Evolutionary conservation across 2,113 vertebrate genomes (phyloP).

Genomic region (Cathartes aura): DNA sequence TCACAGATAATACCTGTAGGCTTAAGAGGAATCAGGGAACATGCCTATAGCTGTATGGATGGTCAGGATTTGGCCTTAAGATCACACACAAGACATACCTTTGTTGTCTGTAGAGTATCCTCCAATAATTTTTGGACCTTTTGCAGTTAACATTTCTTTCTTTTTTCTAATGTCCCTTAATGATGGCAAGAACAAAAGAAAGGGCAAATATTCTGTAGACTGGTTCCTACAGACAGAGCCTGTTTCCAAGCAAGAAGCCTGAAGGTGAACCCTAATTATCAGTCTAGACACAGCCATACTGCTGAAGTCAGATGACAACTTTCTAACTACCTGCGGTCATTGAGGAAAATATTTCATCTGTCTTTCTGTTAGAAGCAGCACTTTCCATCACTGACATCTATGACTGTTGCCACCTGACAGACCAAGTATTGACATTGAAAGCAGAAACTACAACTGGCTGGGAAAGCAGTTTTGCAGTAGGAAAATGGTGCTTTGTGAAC

Average conservation of each 20-base stretch:
- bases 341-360: not conserved
- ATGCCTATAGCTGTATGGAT: not conserved
- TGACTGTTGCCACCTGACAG: not conserved
- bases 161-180: not conserved
- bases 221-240: not conserved
- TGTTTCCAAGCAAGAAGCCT: not conserved
- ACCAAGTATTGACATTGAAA: not conserved
- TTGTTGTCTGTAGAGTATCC: not conserved
- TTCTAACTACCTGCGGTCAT: not conserved
- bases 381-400: not conserved
- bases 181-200: not conserved
- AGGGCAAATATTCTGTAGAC: not conserved
- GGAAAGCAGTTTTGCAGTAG: not conserved
- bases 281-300: not conserved
- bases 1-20: not conserved
- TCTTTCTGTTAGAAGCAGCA: not conserved
- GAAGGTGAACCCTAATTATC: not conserved
- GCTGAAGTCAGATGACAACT: not conserved
- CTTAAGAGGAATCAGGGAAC: not conserved
- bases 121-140: not conserved
- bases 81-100: not conserved
- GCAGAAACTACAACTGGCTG: not conserved
- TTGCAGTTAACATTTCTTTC: not conserved
- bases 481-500: not conserved
- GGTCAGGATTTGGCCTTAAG: not conserved